phyloP scores from a whole-genome alignment of 2,113 vertebrate species.

The Ciconia maguari region DNA sequence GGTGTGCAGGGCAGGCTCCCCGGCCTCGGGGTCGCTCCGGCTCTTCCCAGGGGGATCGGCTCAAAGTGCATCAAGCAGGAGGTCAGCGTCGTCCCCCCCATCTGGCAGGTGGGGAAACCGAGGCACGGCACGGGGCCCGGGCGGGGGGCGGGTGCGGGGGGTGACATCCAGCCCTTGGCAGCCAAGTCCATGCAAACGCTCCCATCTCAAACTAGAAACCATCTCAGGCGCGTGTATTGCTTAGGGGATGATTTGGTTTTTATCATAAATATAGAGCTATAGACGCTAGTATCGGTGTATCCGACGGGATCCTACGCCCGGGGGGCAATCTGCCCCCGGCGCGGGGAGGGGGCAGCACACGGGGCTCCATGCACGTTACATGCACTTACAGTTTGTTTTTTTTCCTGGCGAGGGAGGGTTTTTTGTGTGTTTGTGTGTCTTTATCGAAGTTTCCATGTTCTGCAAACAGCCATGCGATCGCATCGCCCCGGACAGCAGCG shows the following conservation, averaged over 20 bases:
- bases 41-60: not conserved
- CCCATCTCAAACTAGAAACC: not conserved
- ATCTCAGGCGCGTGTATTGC: slow-evolving; percentile 51
- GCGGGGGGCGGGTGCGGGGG: no score
- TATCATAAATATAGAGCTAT: slow-evolving; percentile 42
- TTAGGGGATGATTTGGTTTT: slow-evolving; percentile 33
- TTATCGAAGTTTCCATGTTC: not conserved
- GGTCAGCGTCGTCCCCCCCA: not conserved
- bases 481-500: not conserved
- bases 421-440: not conserved
- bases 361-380: slow-evolving; percentile 51
- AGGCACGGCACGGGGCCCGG: not conserved
- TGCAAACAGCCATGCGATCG: not conserved
- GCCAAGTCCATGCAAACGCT: slow-evolving; percentile 61
- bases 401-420: not conserved
- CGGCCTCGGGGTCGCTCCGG: not conserved
- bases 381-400: slow-evolving; percentile 15
- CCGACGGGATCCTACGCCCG: not conserved
- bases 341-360: not conserved
- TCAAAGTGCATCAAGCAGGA: slow-evolving; percentile 51
- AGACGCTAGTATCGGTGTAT: not conserved
- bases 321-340: not conserved
- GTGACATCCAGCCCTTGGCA: slow-evolving; percentile 60
- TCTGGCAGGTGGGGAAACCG: not conserved
- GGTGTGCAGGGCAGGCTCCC: not conserved